Base-by-base conservation (phyloP, 2,888 invertebrate genomes). In the Agonopterix alstromeriana region DNA sequence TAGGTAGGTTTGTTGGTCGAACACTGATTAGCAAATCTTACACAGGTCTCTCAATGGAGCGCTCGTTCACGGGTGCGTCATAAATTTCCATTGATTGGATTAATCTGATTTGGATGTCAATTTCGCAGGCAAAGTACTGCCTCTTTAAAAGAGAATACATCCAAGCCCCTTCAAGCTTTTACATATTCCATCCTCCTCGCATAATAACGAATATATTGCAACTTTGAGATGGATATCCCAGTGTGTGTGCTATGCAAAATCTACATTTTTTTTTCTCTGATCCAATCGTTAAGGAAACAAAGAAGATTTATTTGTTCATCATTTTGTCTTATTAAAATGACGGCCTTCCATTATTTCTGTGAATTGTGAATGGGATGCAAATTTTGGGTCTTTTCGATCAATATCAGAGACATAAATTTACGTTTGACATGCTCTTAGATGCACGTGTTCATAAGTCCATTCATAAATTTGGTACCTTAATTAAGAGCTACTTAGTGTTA, bases 81-180 rank as follows among this genome's bases (percentile, higher is more conserved):
- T 89, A 89, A 89, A 89, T 89, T 83, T 82, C 75, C 84, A 84
- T 85, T 89, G 88, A 88, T 89, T 85, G 88, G 87, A 84, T 86
- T 89, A 87, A 89, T 89, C 89, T 87, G 89, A 89, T 89, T 88
- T 88, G 83, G 77, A 82, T 85, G 86, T 84, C 85, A 85, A 85
- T 82, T 87, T 88, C 79, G 82, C 76, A 77, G 74, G 73, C 75
- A 82, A 81, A 78, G 78, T 77, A 77, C 75, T 76, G 73, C 73
- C 74, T 83, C 73, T 82, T 78, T 82, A 78, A 76, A 82, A 80
- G 67, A 78, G 73, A 83, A 84, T 78, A 82, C 77, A 77, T 77
- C 77, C 76, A 76, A 71, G 76, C 67, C 65, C 57, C 65, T 63
- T 71, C 67, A 63, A 66, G 67, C 56, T 55, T 65, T 77, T 73